These are phyloP conservation scores for Acanthis flammea DNA, from an alignment of 2,797 vertebrate genomes.

Conservation along the genomic window DNA sequence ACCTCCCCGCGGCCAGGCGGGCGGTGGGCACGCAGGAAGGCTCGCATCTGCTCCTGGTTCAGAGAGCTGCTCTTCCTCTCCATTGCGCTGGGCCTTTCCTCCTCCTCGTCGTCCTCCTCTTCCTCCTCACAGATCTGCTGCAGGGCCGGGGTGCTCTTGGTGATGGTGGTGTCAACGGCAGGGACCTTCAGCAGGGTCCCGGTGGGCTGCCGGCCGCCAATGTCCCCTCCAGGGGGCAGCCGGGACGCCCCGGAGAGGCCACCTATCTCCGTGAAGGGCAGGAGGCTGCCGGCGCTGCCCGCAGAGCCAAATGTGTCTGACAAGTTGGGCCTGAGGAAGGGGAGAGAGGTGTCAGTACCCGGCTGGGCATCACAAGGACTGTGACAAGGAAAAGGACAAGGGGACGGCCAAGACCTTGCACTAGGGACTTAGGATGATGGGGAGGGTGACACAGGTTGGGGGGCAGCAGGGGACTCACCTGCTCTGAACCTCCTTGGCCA, in stretches of 20 bases:
- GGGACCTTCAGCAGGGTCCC: constrained; percentile 69
- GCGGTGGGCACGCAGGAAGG: neutral
- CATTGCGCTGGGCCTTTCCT: neutral
- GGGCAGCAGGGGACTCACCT: neutral
- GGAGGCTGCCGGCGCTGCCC: neutral
- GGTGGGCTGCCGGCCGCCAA: neutral
- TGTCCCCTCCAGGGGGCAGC: constrained; percentile 10
- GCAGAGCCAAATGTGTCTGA: neutral
- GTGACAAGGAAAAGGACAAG: neutral
- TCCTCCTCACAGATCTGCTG: constrained; percentile 76
- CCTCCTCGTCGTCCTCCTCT: constrained; percentile 51
- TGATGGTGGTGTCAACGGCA: constrained; percentile 66
- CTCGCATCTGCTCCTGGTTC: constrained; percentile 64
- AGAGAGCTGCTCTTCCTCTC: constrained; percentile 57
- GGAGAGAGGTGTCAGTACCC: neutral
- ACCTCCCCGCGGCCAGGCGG: neutral
- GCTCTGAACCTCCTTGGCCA: constrained; percentile 52
- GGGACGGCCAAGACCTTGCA: accelerated
- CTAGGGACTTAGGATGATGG: accelerated
- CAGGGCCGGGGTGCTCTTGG: constrained; percentile 79
- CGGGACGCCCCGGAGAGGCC: neutral
- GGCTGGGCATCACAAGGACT: neutral
- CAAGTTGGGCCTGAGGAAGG: neutral
- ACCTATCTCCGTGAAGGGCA: neutral
- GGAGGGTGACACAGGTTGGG: accelerated